phyloP scores from a whole-genome alignment of 2,113 vertebrate species.

The Marmota monax region DNA sequence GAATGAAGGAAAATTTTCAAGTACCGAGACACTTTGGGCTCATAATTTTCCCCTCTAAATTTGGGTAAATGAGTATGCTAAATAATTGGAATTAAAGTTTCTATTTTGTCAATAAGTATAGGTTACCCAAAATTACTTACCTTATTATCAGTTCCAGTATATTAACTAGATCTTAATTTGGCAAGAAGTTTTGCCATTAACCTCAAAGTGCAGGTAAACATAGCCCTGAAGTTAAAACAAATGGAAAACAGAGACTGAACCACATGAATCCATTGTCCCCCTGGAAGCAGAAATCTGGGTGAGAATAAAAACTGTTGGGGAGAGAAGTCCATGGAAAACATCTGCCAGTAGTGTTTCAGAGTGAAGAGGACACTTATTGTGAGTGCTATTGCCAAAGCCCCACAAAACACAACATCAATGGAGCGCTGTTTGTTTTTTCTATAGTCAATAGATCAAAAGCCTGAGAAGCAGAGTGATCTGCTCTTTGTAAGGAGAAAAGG shows the following conservation, averaged over 20 bases:
- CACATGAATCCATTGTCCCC: neutral
- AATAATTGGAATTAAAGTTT: neutral
- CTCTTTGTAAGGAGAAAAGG: constrained; percentile 80
- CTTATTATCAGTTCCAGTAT: neutral
- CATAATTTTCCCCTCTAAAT: constrained; percentile 5
- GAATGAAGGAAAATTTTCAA: constrained; percentile 11
- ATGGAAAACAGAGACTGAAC: constrained; percentile 9
- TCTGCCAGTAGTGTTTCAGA: constrained; percentile 76
- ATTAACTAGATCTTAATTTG: constrained; percentile 44
- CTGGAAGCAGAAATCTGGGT: constrained; percentile 1
- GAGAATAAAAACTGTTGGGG: constrained; percentile 67
- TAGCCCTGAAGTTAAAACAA: neutral
- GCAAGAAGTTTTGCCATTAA: neutral
- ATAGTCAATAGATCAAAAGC: constrained; percentile 81
- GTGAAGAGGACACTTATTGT: constrained; percentile 62
- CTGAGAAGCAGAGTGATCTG: constrained; percentile 58
- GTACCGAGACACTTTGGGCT: neutral
- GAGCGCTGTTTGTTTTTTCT: constrained; percentile 77
- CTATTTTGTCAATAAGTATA: constrained; percentile 20
- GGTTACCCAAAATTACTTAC: neutral
- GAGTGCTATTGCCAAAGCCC: constrained; percentile 68
- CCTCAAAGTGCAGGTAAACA: constrained; percentile 50
- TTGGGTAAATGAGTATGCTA: neutral
- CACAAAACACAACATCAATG: constrained; percentile 75
- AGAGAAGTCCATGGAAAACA: constrained; percentile 69